phyloP scores from a whole-genome alignment of 1,140 invertebrate species.

The Pogonognathellus flavescens region DNA sequence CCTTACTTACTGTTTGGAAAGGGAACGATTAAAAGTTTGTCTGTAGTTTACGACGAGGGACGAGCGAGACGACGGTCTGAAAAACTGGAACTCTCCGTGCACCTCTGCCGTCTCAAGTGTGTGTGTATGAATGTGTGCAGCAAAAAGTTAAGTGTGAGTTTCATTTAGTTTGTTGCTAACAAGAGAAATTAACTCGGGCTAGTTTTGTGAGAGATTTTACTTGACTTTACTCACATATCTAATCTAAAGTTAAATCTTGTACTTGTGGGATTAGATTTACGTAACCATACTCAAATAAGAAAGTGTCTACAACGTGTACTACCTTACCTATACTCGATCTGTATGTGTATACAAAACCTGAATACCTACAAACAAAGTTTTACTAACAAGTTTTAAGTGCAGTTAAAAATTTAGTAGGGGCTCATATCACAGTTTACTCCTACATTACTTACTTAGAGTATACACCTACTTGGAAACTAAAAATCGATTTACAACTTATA shows the following conservation, averaged over 20 bases:
- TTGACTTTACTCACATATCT: constrained; percentile 12
- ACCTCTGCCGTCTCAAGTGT: neutral
- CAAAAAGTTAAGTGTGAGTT: constrained; percentile 34
- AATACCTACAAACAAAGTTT: neutral
- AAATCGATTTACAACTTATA: too few relatives aligned
- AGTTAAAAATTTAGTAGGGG: neutral
- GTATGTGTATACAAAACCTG: neutral
- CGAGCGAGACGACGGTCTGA: neutral
- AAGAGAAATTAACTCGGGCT: neutral
- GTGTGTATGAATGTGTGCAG: neutral
- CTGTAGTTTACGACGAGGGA: neutral
- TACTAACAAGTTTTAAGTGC: constrained; percentile 22
- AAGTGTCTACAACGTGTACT: neutral
- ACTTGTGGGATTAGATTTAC: constrained; percentile 13
- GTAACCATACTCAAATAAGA: constrained; percentile 3
- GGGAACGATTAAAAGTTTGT: constrained; percentile 3
- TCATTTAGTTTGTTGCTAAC: constrained; percentile 18
- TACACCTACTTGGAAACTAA: too few relatives aligned
- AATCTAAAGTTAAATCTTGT: constrained; percentile 37
- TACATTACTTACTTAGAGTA: too few relatives aligned
- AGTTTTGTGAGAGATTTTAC: constrained; percentile 21
- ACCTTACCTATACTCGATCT: neutral
- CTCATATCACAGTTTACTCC: too few relatives aligned
- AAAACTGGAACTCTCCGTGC: neutral
- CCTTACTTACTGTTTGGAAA: constrained; percentile 26